phyloP scores from a whole-genome alignment of 1,140 invertebrate genomes.

The Gyrodactylus bullatarudis region DNA sequence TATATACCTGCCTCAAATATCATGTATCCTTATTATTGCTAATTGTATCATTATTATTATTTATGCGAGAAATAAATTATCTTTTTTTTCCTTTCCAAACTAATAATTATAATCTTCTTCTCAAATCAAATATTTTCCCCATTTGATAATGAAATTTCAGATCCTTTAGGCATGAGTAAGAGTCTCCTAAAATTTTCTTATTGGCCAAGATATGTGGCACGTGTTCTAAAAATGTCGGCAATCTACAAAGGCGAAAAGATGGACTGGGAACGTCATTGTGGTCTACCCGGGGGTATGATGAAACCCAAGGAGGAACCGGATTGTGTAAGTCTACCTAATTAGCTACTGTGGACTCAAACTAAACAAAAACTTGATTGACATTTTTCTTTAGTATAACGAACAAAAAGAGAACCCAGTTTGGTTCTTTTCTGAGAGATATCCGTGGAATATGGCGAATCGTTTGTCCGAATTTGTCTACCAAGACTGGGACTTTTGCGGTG shows the following conservation, averaged over 20 bases:
- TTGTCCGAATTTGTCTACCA: neutral
- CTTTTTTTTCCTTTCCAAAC: no score
- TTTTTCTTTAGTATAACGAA: neutral
- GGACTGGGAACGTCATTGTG: neutral
- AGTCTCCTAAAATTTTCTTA: neutral
- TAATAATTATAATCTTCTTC: no score
- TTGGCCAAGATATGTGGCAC: conserved; percentile 4
- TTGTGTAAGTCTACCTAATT: neutral
- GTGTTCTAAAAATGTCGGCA: neutral
- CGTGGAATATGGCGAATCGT: conserved; percentile 6
- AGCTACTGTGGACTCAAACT: no score
- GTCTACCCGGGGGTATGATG: neutral
- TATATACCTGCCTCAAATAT: no score
- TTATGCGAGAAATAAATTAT: no score
- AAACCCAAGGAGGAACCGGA: neutral
- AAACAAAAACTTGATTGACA: neutral
- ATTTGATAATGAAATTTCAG: no score
- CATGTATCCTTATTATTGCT: no score
- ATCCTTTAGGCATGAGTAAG: neutral
- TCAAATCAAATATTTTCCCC: no score
- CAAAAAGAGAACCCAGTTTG: neutral
- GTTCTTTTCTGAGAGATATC: conserved; percentile 2
- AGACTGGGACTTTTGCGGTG: neutral
- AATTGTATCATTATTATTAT: no score
- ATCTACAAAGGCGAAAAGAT: neutral